Conservation (phyloP, 2,888 invertebrate species). For the Drosophila cognata region DNA sequence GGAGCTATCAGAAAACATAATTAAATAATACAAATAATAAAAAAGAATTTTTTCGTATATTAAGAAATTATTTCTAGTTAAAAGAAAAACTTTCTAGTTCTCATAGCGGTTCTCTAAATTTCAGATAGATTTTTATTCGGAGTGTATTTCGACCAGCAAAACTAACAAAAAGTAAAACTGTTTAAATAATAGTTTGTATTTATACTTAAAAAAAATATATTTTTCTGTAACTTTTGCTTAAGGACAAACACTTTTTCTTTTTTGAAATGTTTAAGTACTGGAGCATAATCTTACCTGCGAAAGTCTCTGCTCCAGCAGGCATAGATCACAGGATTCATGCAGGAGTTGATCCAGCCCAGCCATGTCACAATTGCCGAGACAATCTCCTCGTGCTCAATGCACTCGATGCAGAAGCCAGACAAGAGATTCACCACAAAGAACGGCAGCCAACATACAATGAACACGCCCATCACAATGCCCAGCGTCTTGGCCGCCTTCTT, state of each 20-base stretch:
- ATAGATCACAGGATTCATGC: slow-evolving; percentile 99
- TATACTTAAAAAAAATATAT: background rate
- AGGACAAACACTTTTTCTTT: background rate
- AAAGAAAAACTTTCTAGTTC: background rate
- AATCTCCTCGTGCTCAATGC: slow-evolving; percentile 94
- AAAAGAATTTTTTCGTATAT: no score
- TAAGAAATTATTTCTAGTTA: background rate
- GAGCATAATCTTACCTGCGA: slow-evolving; percentile 88
- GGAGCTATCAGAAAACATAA: no score
- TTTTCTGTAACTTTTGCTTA: no score
- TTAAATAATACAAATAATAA: no score
- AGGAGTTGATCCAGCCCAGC: slow-evolving; percentile 98
- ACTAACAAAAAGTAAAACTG: background rate
- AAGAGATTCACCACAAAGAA: slow-evolving; percentile 98
- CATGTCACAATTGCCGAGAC: slow-evolving; percentile 95
- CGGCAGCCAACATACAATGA: slow-evolving; percentile 98
- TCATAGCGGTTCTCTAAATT: background rate
- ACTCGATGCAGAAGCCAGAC: slow-evolving; percentile 94
- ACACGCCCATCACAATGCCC: slow-evolving; percentile 98
- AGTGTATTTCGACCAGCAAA: background rate
- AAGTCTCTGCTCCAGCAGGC: slow-evolving; percentile 99
- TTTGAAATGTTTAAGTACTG: background rate
- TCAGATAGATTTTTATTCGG: background rate
- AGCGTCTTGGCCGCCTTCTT: slow-evolving; percentile 99
- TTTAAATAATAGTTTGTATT: background rate